phyloP scores from a whole-genome alignment of 2,888 invertebrate species.

The Globia sparganii region DNA sequence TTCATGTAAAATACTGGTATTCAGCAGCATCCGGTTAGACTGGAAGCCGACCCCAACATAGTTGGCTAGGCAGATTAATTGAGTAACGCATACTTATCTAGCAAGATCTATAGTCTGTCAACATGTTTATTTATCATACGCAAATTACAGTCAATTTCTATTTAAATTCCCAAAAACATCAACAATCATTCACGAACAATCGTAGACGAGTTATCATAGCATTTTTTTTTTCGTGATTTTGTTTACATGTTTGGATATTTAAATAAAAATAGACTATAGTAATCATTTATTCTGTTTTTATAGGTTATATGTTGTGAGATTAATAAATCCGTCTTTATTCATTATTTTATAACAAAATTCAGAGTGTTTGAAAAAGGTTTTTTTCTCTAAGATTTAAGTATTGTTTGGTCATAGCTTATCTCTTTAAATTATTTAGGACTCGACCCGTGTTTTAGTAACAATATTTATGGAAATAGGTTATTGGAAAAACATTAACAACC shows the following conservation, averaged over 20 bases:
- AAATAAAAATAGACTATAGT: constrained; percentile 3
- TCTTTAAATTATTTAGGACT: constrained; percentile 28
- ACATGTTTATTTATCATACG: not conserved
- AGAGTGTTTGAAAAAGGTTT: constrained; percentile 22
- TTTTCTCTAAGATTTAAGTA: constrained; percentile 43
- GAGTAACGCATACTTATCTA: not conserved
- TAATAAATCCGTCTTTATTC: constrained; percentile 32
- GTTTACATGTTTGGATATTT: constrained; percentile 1
- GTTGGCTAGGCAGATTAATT: not conserved
- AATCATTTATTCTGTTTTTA: constrained; percentile 8
- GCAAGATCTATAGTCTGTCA: constrained; percentile 31
- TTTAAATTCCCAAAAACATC: constrained; percentile 11
- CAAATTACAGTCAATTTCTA: not conserved
- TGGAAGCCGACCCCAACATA: not conserved
- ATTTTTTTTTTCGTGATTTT: not conserved
- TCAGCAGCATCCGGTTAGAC: not conserved
- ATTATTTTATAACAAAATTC: constrained; percentile 19
- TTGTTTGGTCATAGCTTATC: constrained; percentile 60
- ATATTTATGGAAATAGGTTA: not conserved
- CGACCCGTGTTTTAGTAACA: constrained; percentile 30
- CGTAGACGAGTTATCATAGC: not conserved
- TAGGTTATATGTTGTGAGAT: constrained; percentile 39
- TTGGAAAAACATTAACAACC: too few relatives aligned
- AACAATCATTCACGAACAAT: not conserved
- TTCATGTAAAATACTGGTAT: not conserved